phyloP scores from a whole-genome alignment of 2,797 vertebrate genomes.

The Danio aesculapii region DNA sequence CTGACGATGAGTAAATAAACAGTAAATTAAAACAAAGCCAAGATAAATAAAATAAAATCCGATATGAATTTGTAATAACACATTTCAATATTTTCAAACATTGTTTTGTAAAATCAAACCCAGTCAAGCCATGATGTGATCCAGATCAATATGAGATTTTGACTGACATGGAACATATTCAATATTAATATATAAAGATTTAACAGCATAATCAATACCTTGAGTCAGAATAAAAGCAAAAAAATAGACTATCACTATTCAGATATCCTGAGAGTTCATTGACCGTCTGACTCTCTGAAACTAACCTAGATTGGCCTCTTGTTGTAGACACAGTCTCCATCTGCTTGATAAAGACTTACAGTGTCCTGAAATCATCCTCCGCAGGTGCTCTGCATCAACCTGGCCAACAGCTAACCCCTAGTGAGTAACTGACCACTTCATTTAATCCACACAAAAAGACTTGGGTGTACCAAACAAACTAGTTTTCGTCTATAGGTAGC shows the following conservation, averaged over 20 bases:
- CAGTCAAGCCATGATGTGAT: not conserved
- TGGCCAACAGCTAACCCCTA: not conserved
- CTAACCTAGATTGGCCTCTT: conserved; percentile 21
- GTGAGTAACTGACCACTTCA: not conserved
- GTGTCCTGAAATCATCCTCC: conserved; percentile 48
- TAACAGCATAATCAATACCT: not conserved
- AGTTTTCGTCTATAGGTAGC: not conserved
- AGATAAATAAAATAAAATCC: too few species aligned
- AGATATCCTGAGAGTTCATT: conserved; percentile 25
- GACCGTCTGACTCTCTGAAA: not conserved
- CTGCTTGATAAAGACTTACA: conserved; percentile 43
- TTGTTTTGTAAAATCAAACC: not conserved
- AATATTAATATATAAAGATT: not conserved
- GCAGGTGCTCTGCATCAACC: conserved; percentile 30
- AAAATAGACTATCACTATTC: conserved; percentile 2
- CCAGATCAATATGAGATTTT: not conserved
- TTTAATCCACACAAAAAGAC: conserved; percentile 11
- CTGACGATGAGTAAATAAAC: too few species aligned
- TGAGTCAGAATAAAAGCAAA: conserved; percentile 9
- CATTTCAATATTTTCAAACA: too few species aligned
- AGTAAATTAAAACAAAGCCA: too few species aligned
- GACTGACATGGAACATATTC: conserved; percentile 3
- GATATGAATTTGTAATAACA: too few species aligned
- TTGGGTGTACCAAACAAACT: not conserved
- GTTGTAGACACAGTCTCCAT: conserved; percentile 23